Base-by-base conservation (phyloP, 2,888 invertebrate genomes). In the Leucophenga montana region DNA sequence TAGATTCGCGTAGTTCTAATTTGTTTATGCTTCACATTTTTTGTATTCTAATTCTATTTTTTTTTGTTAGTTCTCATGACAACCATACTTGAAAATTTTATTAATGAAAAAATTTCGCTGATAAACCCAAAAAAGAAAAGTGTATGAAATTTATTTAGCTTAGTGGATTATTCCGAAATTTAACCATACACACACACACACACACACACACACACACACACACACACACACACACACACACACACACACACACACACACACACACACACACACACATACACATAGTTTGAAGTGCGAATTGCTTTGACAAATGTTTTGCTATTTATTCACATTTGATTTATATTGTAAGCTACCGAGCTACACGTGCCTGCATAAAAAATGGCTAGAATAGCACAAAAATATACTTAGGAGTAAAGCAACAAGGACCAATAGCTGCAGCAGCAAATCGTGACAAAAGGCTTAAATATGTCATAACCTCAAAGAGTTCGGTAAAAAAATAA, bases 361-460 rank as follows among this genome's bases (percentile, higher is more conserved):
- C 31, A 59, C 59, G 59, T 64, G 62, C 14, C 39, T 4, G 22
- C 22, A 16, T 50, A 16, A 4, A 50, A 50, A 50, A 50, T 50
- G 6, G 8, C 8, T 50, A n/a, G 4, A 16, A 16, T 13, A 48
- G 48, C 48, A 48, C 6, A 20, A 46, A 62, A 46, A 59, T 33
- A 33, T 33, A 33, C 4, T 8, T 5, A 33, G 8, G 8, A 33
- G 4, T 33, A 44, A 44, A 22, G 56, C 22, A n/a, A n/a, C n/a
- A n/a, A n/a, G n/a, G n/a, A n/a, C n/a, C n/a, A n/a, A n/a, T n/a
- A n/a, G n/a, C n/a, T 27, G 27, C 4, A 27, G 27, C 67, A 59
- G 31, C 68, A 62, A 83, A 78, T 75, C 81, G 83, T 81, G 83
- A 81, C 84, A 83, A 83, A 84, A 77, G 81, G 84, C 81, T 81